A percentile compares a stretch with the other conserved stretches of the same genome.
These are phyloP conservation scores for Cylas formicarius DNA, from an alignment of 1,140 invertebrate genomes.

Conservation along the genomic window DNA sequence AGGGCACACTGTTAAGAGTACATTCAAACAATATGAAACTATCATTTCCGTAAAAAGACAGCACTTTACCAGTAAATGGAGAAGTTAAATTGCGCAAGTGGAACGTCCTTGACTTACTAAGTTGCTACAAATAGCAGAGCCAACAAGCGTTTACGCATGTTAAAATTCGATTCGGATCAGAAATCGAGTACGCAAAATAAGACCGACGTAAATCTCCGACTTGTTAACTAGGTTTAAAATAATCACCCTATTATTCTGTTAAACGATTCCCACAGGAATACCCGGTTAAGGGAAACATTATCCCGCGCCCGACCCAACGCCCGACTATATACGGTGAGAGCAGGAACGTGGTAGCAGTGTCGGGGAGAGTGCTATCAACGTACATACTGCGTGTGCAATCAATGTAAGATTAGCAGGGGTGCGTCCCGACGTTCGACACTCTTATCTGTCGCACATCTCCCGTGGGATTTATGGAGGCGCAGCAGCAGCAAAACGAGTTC, in stretches of 20 bases:
- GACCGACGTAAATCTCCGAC: neutral
- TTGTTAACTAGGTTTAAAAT: slow-evolving; percentile 4
- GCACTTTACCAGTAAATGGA: too few species aligned
- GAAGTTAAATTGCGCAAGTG: too few species aligned
- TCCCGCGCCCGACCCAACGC: neutral
- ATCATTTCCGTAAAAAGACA: too few species aligned
- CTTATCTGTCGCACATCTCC: slow-evolving; percentile 3
- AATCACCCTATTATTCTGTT: slow-evolving; percentile 6
- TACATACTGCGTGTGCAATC: slow-evolving; percentile 6
- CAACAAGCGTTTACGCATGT: too few species aligned
- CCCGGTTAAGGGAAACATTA: slow-evolving; percentile 3
- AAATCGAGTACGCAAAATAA: too few species aligned
- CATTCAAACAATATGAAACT: too few species aligned
- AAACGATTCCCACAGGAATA: slow-evolving; percentile 3
- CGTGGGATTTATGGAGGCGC: neutral
- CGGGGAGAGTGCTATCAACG: neutral
- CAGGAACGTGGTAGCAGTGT: neutral
- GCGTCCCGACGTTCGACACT: neutral
- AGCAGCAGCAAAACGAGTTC: too few species aligned
- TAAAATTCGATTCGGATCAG: too few species aligned
- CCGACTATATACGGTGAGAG: neutral
- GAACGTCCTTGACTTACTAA: too few species aligned
- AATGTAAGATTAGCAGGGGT: slow-evolving; percentile 5
- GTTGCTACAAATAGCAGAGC: too few species aligned
- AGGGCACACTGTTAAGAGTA: too few species aligned